Percentiles rank a stretch among this genome's conserved stretches.
phyloP scores from a whole-genome alignment of 2,888 invertebrate genomes.

The Autographa gamma region DNA sequence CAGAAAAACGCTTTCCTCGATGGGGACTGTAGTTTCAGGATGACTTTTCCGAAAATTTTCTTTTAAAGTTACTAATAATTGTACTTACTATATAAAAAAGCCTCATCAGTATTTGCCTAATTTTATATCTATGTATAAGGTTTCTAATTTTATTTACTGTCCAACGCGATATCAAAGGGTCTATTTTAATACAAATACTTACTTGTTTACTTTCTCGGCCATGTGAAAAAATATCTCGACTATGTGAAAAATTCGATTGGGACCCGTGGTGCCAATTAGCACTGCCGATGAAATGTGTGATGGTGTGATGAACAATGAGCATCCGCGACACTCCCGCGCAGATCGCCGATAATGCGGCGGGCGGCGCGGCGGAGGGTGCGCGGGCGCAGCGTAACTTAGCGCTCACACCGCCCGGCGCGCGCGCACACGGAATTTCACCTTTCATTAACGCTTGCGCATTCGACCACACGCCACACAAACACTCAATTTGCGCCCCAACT shows the following conservation, averaged over 20 bases:
- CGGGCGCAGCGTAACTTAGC: conserved; percentile 59
- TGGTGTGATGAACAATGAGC: conserved; percentile 70
- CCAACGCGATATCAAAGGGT: background rate
- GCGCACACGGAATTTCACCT: conserved; percentile 42
- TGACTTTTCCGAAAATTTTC: no score
- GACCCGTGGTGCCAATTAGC: conserved; percentile 71
- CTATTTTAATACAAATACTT: conserved; percentile 29
- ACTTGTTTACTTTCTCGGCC: conserved; percentile 29
- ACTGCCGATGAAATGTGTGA: conserved; percentile 69
- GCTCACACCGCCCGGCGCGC: conserved; percentile 46
- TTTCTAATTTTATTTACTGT: background rate
- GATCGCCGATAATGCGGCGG: conserved; percentile 59
- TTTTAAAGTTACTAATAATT: no score
- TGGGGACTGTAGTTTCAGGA: no score
- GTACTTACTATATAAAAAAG: no score
- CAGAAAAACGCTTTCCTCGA: no score
- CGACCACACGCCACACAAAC: conserved; percentile 41
- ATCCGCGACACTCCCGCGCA: conserved; percentile 56
- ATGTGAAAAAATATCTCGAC: conserved; percentile 33
- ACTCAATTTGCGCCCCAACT: conserved; percentile 38
- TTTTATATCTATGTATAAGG: background rate
- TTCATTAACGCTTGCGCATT: conserved; percentile 55
- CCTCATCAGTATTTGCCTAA: no score
- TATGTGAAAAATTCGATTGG: conserved; percentile 60
- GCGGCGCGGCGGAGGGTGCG: conserved; percentile 26